These are phyloP conservation scores for Tupaia tana DNA, from an alignment of 2,113 vertebrate species.

Conservation along the genomic window DNA sequence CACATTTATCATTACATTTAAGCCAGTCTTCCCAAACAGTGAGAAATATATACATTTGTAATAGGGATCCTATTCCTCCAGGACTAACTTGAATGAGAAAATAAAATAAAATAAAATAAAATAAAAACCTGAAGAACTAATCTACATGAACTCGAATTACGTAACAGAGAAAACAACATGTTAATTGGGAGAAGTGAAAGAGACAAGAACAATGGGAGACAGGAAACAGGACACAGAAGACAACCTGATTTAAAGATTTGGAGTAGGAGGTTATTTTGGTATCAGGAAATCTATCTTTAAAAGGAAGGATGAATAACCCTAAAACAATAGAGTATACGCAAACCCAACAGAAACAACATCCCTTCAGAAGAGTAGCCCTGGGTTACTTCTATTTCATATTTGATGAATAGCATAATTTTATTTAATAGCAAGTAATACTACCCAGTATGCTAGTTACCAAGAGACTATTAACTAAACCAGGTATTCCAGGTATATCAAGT, in stretches of 20 bases:
- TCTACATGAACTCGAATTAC: conserved; percentile 72
- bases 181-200: conserved; percentile 64
- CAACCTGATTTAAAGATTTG: conserved; percentile 68
- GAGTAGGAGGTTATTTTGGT: conserved; percentile 76
- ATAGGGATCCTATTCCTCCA: conserved; percentile 55
- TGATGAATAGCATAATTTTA: conserved; percentile 54
- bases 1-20: conserved; percentile 78
- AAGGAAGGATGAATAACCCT: conserved; percentile 78
- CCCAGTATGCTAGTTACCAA: conserved; percentile 21
- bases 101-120: conserved; percentile 9
- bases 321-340: conserved; percentile 74
- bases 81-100: conserved; percentile 21
- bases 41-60: conserved; percentile 76
- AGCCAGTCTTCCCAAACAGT: conserved; percentile 75
- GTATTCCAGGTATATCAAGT: conserved; percentile 10
- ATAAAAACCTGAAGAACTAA: conserved; percentile 70
- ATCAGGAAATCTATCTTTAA: conserved; percentile 76
- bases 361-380: conserved; percentile 48
- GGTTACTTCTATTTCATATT: conserved; percentile 29
- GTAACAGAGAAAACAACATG: conserved; percentile 71
- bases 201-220: conserved; percentile 82
- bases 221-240: conserved; percentile 83
- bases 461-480: background rate
- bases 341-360: conserved; percentile 65
- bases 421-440: background rate